Conservation (phyloP, 1,140 invertebrate genomes). For the Gonatopus flavifemur region DNA sequence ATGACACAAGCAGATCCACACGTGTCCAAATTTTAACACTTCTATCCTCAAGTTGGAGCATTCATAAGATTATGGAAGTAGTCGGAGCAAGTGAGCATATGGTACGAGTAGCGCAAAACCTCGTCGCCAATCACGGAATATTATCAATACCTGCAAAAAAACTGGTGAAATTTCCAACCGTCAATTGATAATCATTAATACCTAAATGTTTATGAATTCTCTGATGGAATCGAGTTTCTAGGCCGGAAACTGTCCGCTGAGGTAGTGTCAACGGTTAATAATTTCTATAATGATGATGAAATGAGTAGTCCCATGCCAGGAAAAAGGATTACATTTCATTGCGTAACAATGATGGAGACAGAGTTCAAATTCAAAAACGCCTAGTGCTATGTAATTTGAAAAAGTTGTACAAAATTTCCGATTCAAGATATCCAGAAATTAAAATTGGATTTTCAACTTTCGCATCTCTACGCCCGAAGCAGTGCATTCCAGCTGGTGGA, state of each 20-base stretch:
- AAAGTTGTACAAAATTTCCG: neutral
- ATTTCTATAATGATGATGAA: constrained; percentile 4
- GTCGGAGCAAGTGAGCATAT: constrained; percentile 6
- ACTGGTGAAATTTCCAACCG: neutral
- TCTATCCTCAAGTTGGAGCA: constrained; percentile 4
- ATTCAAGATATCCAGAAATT: neutral
- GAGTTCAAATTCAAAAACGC: constrained; percentile 1
- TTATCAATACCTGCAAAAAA: constrained; percentile 5
- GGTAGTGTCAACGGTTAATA: neutral
- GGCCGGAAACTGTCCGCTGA: neutral
- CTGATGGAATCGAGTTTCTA: neutral
- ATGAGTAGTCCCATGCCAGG: neutral
- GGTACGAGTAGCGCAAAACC: constrained; percentile 4
- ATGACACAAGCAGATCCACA: neutral
- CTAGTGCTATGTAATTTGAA: too few relatives aligned
- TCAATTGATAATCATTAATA: neutral
- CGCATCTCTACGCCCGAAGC: neutral
- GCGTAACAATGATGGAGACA: neutral
- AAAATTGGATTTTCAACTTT: constrained; percentile 7
- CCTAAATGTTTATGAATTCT: neutral
- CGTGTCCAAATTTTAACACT: constrained; percentile 9
- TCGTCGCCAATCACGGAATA: neutral
- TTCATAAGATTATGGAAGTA: neutral
- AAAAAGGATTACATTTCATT: constrained; percentile 4
- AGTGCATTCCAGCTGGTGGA: neutral